phyloP scores from a whole-genome alignment of 2,888 invertebrate species.

The Caenorhabditis virilis region DNA sequence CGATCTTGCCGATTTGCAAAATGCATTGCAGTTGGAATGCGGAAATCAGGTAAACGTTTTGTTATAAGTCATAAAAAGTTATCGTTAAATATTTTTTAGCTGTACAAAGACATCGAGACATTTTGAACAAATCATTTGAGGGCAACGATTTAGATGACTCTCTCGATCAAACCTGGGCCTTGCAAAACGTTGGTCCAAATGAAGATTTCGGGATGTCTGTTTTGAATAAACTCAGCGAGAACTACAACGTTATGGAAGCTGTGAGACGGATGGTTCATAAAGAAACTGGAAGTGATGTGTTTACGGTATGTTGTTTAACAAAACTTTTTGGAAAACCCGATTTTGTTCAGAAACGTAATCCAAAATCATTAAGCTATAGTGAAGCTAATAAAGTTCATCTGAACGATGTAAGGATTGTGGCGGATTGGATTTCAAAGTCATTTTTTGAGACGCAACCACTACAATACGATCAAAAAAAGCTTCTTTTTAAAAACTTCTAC shows the following conservation, averaged over 20 bases:
- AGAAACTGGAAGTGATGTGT: constrained; percentile 27
- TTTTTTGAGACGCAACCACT: constrained; percentile 30
- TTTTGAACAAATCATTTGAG: neutral
- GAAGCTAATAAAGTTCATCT: constrained; percentile 42
- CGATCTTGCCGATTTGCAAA: constrained; percentile 60
- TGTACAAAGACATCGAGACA: constrained; percentile 44
- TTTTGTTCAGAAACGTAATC: constrained; percentile 26
- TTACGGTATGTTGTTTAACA: constrained; percentile 34
- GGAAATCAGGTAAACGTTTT: constrained; percentile 50
- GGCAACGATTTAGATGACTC: too few species aligned
- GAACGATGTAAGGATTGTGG: constrained; percentile 40
- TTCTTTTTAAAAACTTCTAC: constrained; percentile 44
- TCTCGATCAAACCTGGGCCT: too few species aligned
- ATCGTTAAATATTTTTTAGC: constrained; percentile 19
- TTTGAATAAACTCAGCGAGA: constrained; percentile 27
- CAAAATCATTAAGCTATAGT: constrained; percentile 40
- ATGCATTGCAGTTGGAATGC: constrained; percentile 62
- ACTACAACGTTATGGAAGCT: constrained; percentile 26
- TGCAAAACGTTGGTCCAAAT: too few species aligned
- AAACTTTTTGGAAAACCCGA: neutral
- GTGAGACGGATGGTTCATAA: constrained; percentile 43
- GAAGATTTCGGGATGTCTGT: constrained; percentile 33
- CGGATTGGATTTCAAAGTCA: constrained; percentile 44
- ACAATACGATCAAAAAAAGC: constrained; percentile 38
- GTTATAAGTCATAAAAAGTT: neutral